These are phyloP conservation scores for Athrips mouffetella DNA, from an alignment of 2,888 invertebrate genomes.

Conservation along the genomic window DNA sequence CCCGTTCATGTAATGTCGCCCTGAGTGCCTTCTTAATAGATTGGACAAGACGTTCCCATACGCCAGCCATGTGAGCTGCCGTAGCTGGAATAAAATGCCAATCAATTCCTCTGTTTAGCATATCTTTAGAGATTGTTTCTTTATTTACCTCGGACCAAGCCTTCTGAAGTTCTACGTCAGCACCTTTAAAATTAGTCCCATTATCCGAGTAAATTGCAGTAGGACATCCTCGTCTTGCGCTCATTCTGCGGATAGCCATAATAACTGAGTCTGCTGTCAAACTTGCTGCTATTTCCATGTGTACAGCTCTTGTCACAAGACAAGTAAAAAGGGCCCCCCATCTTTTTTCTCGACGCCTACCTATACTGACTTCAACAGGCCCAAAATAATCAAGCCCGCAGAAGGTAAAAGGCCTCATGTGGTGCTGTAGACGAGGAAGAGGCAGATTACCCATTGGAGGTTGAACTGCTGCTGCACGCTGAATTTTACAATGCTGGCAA, in stretches of 20 bases:
- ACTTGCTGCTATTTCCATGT: conserved; percentile 1
- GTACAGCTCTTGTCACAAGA: neutral
- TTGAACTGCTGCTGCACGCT: neutral
- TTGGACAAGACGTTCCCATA: conserved; percentile 23
- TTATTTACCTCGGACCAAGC: conserved; percentile 9
- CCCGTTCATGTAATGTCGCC: conserved; percentile 11
- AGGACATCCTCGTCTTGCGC: conserved; percentile 25
- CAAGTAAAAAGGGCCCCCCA: conserved; percentile 8
- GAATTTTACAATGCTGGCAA: conserved; percentile 1
- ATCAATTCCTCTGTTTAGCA: neutral
- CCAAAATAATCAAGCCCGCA: conserved; percentile 21
- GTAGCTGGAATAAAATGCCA: conserved; percentile 23
- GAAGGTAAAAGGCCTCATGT: conserved; percentile 18
- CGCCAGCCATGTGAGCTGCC: conserved; percentile 13
- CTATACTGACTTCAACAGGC: conserved; percentile 13
- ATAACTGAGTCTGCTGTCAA: conserved; percentile 11
- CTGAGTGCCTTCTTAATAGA: conserved; percentile 18
- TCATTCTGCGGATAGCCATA: conserved; percentile 22
- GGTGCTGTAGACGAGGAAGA: conserved; percentile 19
- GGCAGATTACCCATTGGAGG: conserved; percentile 22
- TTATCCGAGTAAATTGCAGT: conserved; percentile 23
- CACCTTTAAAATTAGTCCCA: conserved; percentile 25
- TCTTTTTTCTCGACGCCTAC: neutral
- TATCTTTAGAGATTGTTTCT: neutral
- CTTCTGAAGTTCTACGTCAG: conserved; percentile 20